These are phyloP conservation scores for Crotophaga sulcirostris DNA, from an alignment of 2,113 vertebrate genomes.

Conservation along the genomic window DNA sequence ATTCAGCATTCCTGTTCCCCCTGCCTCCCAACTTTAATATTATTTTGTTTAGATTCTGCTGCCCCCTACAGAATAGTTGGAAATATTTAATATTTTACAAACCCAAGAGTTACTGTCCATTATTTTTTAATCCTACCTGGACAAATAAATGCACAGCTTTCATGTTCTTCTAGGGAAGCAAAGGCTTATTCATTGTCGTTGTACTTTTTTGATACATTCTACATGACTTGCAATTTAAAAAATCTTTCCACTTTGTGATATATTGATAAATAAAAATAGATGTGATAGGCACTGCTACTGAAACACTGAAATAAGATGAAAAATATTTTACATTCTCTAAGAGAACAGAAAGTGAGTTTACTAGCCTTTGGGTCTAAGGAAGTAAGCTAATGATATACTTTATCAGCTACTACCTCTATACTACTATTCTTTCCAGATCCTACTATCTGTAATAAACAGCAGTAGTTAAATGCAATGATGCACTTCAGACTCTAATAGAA, in stretches of 20 bases:
- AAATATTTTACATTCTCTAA: not conserved
- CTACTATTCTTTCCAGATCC: not conserved
- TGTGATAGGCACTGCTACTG: not conserved
- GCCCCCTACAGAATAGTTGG: slow-evolving; percentile 70
- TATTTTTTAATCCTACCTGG: not conserved
- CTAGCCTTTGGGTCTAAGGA: not conserved
- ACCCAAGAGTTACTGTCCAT: not conserved
- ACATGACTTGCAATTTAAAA: not conserved
- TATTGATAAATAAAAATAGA: not conserved
- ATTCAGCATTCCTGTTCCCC: slow-evolving; percentile 18
- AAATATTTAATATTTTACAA: slow-evolving; percentile 4
- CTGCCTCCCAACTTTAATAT: not conserved
- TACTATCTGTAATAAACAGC: not conserved
- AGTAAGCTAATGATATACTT: not conserved
- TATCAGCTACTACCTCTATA: not conserved
- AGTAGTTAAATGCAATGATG: slow-evolving; percentile 19
- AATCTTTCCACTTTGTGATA: not conserved
- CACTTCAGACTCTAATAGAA: not conserved
- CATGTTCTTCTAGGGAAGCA: not conserved
- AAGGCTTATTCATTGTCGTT: not conserved
- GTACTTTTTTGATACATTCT: not conserved
- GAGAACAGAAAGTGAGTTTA: not conserved
- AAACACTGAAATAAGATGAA: not conserved
- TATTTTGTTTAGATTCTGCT: slow-evolving; percentile 73
- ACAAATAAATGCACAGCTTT: not conserved